Conservation (phyloP, 2,888 invertebrate species). For the Coleophora deauratella region DNA sequence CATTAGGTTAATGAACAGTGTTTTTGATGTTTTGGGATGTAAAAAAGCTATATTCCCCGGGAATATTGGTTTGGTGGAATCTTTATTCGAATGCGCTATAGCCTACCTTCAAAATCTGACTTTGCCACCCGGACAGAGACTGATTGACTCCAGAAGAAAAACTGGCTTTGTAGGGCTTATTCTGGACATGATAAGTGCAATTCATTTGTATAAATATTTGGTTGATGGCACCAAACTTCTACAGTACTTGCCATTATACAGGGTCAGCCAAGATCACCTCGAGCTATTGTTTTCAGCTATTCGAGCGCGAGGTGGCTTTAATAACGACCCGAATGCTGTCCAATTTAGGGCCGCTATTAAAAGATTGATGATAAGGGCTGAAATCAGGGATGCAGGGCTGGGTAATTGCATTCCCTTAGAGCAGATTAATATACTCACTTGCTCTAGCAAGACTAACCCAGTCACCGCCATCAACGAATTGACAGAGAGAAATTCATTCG, state of each 20-base stretch:
- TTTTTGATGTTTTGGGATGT: constrained; percentile 14
- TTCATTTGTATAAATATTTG: constrained; percentile 9
- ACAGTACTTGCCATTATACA: constrained; percentile 9
- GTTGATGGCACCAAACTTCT: constrained; percentile 4
- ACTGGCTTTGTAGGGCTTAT: constrained; percentile 19
- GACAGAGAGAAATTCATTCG: constrained; percentile 4
- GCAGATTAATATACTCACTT: constrained; percentile 15
- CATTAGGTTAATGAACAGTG: constrained; percentile 11
- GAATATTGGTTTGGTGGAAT: constrained; percentile 12
- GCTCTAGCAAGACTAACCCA: constrained; percentile 12
- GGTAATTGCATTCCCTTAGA: constrained; percentile 14
- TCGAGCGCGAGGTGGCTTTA: constrained; percentile 14
- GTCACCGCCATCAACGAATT: constrained; percentile 1
- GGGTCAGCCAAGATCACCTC: constrained; percentile 13
- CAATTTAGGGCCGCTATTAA: constrained; percentile 15
- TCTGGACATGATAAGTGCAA: constrained; percentile 14
- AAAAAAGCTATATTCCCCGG: constrained; percentile 16
- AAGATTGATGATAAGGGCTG: constrained; percentile 9
- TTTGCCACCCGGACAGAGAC: constrained; percentile 3
- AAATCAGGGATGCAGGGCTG: constrained; percentile 11
- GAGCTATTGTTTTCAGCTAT: constrained; percentile 15
- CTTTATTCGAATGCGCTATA: constrained; percentile 10
- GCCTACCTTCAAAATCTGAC: constrained; percentile 6
- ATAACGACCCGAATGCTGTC: constrained; percentile 17
- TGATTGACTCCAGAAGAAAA: constrained; percentile 13